Percentiles rank a stretch among this genome's conserved stretches.
Conservation (phyloP, 2,888 invertebrate species). For the Agonopterix subpropinquella region DNA sequence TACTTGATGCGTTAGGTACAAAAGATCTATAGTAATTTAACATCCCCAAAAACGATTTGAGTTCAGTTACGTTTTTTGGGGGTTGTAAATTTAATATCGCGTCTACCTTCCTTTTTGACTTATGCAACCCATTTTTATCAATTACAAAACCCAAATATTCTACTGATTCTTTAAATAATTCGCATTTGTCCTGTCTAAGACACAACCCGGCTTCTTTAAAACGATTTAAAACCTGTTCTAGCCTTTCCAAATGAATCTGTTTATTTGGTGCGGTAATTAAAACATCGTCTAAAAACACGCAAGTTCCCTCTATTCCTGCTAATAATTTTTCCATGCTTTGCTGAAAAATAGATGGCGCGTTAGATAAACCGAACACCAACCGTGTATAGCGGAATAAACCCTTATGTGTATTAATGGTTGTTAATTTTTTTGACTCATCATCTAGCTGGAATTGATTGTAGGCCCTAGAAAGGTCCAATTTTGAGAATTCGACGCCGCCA, state of each 20-base stretch:
- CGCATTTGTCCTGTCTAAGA: constrained; percentile 6
- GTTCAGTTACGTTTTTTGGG: constrained; percentile 7
- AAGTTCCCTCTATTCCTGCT: constrained; percentile 2
- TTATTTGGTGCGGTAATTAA: constrained; percentile 1
- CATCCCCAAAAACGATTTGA: too few species aligned
- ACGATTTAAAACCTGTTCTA: constrained; percentile 3
- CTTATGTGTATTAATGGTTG: constrained; percentile 11
- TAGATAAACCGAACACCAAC: constrained; percentile 9
- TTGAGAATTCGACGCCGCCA: constrained; percentile 11
- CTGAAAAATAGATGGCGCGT: constrained; percentile 8
- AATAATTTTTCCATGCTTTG: constrained; percentile 4
- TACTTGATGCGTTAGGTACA: too few species aligned
- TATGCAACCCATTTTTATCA: constrained; percentile 7
- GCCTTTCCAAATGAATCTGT: constrained; percentile 1
- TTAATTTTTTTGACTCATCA: neutral
- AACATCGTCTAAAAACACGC: constrained; percentile 5
- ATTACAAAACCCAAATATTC: constrained; percentile 9
- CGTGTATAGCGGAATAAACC: constrained; percentile 9
- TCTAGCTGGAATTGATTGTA: constrained; percentile 11
- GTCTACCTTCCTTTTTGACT: constrained; percentile 5
- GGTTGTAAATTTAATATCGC: constrained; percentile 4
- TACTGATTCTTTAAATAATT: constrained; percentile 6
- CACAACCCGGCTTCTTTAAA: constrained; percentile 5
- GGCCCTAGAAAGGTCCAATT: constrained; percentile 11
- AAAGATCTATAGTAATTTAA: too few species aligned